phyloP scores from a whole-genome alignment of 2,797 vertebrate genomes.

The Enoplosus armatus region DNA sequence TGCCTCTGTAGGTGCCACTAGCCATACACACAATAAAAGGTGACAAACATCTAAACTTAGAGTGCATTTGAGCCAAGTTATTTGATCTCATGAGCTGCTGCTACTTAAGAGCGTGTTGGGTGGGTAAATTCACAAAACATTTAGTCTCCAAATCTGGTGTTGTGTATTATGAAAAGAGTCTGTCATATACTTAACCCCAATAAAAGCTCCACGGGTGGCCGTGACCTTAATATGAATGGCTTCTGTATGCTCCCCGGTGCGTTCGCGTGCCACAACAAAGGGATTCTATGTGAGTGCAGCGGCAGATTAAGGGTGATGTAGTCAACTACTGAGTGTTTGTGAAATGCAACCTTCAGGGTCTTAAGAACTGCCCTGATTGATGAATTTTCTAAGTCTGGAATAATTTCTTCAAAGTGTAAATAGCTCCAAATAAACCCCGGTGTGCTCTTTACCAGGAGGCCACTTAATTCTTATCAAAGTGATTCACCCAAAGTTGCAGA shows the following conservation, averaged over 20 bases:
- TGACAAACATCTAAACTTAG: not conserved
- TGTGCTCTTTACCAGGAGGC: constrained; percentile 19
- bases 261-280: constrained; percentile 33
- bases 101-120: constrained; percentile 6
- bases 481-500: constrained; percentile 38
- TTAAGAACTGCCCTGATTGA: not conserved
- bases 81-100: constrained; percentile 12
- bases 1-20: not conserved
- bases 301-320: constrained; percentile 53
- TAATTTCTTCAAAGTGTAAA: constrained; percentile 44
- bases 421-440: constrained; percentile 21
- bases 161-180: constrained; percentile 55
- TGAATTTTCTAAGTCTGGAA: constrained; percentile 9
- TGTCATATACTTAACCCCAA: constrained; percentile 78
- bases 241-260: constrained; percentile 30
- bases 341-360: constrained; percentile 16
- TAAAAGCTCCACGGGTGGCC: constrained; percentile 63
- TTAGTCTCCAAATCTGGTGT: constrained; percentile 58
- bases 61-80: not conserved
- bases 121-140: constrained; percentile 42
- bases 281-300: constrained; percentile 47
- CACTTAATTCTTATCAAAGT: constrained; percentile 48
- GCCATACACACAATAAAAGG: not conserved
- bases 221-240: constrained; percentile 73
- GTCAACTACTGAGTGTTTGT: constrained; percentile 51